Percentiles rank a stretch among this genome's conserved stretches.
Evolutionary conservation across 2,888 invertebrate species (phyloP).

Genomic region (Drosophila neonasuta): DNA sequence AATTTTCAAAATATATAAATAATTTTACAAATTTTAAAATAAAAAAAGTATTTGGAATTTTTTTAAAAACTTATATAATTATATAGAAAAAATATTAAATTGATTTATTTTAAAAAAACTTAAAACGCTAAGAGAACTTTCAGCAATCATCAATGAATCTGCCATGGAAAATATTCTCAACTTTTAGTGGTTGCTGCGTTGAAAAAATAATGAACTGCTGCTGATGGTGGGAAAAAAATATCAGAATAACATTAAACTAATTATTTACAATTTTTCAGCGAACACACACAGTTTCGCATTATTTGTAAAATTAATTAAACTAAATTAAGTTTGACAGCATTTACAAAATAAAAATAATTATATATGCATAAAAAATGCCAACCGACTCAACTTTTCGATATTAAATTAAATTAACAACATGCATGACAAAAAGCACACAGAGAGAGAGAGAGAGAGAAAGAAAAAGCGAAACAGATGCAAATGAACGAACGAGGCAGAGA

Average conservation of each 20-base stretch:
- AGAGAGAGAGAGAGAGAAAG: constrained; percentile 7
- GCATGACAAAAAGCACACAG: constrained; percentile 11
- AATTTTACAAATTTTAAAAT: no score
- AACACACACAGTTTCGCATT: constrained; percentile 22
- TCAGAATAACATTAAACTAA: constrained; percentile 41
- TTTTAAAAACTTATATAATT: neutral
- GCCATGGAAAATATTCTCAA: neutral
- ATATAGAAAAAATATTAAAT: no score
- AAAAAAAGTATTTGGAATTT: no score
- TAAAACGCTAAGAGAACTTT: neutral
- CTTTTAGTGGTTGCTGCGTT: neutral
- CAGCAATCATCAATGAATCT: neutral
- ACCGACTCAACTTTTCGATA: constrained; percentile 51
- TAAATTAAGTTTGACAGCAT: constrained; percentile 70
- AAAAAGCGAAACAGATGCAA: neutral
- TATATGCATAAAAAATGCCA: constrained; percentile 27
- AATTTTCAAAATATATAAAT: neutral
- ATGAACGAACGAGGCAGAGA: constrained; percentile 2
- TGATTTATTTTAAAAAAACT: no score
- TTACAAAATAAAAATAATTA: constrained; percentile 39
- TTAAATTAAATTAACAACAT: constrained; percentile 69
- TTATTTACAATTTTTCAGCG: constrained; percentile 39
- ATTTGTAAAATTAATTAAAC: constrained; percentile 68
- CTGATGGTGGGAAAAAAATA: neutral
- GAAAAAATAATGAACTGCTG: neutral